Percentiles rank a stretch among this genome's conserved stretches.
phyloP scores from a whole-genome alignment of 2,888 invertebrate genomes.

The Dioctria rufipes region DNA sequence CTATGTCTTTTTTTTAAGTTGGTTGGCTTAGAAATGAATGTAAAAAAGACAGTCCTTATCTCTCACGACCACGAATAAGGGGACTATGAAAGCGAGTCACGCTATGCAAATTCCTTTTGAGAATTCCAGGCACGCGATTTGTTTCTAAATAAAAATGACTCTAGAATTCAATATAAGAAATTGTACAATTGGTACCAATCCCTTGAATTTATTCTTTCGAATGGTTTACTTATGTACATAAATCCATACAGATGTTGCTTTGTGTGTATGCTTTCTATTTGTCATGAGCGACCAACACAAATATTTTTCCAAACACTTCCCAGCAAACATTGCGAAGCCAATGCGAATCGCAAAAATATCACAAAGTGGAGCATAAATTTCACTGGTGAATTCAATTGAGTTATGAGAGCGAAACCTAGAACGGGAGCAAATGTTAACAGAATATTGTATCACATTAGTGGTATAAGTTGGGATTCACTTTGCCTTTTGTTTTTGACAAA shows the following conservation, averaged over 20 bases:
- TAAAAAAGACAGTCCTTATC: slow-evolving; percentile 42
- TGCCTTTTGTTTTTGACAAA: too few relatives aligned
- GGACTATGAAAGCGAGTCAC: slow-evolving; percentile 25
- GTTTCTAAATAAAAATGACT: slow-evolving; percentile 15
- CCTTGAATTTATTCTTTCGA: slow-evolving; percentile 36
- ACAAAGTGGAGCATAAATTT: too few relatives aligned
- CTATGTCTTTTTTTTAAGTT: slow-evolving; percentile 14
- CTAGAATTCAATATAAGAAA: slow-evolving; percentile 45
- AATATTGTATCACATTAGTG: too few relatives aligned
- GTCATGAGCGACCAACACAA: too few relatives aligned
- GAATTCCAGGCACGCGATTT: slow-evolving; percentile 25
- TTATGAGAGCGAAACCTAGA: too few relatives aligned
- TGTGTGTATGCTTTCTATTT: neutral
- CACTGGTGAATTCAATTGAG: too few relatives aligned
- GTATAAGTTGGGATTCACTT: too few relatives aligned
- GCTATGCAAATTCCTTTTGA: slow-evolving; percentile 42
- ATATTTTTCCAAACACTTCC: too few relatives aligned
- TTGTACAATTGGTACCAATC: slow-evolving; percentile 52
- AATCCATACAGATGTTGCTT: neutral
- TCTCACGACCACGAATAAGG: slow-evolving; percentile 10
- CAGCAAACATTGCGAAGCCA: too few relatives aligned
- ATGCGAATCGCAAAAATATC: too few relatives aligned
- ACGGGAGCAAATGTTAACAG: too few relatives aligned
- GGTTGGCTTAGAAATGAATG: neutral
- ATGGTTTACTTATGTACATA: neutral